phyloP scores from a whole-genome alignment of 1,140 invertebrate species.

The Bactericera cockerelli region DNA sequence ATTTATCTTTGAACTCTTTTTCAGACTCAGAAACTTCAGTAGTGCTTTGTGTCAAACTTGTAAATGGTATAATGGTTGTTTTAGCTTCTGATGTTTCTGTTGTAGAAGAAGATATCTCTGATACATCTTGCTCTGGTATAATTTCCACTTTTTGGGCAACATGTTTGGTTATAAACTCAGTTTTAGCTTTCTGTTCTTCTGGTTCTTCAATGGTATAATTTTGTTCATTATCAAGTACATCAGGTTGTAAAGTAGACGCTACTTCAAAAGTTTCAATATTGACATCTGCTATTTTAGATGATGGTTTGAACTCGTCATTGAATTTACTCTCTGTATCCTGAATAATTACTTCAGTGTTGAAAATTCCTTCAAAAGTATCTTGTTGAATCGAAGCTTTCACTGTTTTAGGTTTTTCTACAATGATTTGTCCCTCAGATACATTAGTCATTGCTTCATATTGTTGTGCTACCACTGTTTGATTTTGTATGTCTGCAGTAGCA shows the following conservation, averaged over 20 bases:
- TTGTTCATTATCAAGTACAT: slow-evolving; percentile 22
- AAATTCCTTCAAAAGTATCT: slow-evolving; percentile 18
- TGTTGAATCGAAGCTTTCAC: slow-evolving; percentile 23
- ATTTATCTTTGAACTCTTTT: slow-evolving; percentile 22
- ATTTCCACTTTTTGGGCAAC: slow-evolving; percentile 32
- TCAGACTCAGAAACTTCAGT: slow-evolving; percentile 31
- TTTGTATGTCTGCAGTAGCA: slow-evolving; percentile 17
- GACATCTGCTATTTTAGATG: slow-evolving; percentile 22
- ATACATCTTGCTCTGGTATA: slow-evolving; percentile 25
- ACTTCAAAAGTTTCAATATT: slow-evolving; percentile 25
- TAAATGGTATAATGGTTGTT: slow-evolving; percentile 30
- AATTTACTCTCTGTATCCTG: slow-evolving; percentile 27
- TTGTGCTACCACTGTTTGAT: slow-evolving; percentile 16
- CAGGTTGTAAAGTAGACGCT: slow-evolving; percentile 25
- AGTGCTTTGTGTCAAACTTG: slow-evolving; percentile 34
- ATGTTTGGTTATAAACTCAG: slow-evolving; percentile 30
- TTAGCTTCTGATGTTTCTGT: slow-evolving; percentile 26
- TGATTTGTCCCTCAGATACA: slow-evolving; percentile 19
- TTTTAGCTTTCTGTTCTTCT: slow-evolving; percentile 21
- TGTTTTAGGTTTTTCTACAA: slow-evolving; percentile 23
- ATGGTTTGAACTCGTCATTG: slow-evolving; percentile 23
- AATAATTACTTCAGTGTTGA: slow-evolving; percentile 19
- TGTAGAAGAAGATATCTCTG: slow-evolving; percentile 24
- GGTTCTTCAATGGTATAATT: slow-evolving; percentile 20
- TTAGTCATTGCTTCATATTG: slow-evolving; percentile 25